These are phyloP conservation scores for Ormyrus labotus DNA, from an alignment of 2,888 invertebrate genomes.

Conservation along the genomic window DNA sequence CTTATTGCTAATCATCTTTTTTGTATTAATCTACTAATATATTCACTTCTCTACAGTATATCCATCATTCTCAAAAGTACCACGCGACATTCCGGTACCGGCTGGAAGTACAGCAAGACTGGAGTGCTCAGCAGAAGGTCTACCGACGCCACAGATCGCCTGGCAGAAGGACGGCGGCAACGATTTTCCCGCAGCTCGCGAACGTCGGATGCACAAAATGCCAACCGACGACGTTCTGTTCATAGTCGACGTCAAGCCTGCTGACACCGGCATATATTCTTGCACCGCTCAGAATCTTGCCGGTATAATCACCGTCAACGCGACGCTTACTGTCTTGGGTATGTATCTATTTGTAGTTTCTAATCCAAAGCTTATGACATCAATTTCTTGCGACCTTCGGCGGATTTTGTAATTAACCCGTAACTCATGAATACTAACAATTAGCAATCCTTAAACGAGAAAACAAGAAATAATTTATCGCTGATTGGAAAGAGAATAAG, in stretches of 20 bases:
- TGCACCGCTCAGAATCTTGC: slow-evolving; percentile 95
- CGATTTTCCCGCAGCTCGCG: slow-evolving; percentile 95
- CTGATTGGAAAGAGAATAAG: background rate
- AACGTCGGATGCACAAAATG: slow-evolving; percentile 94
- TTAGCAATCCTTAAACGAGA: no score
- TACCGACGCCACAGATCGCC: slow-evolving; percentile 91
- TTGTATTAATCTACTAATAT: slow-evolving; percentile 59
- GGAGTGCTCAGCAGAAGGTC: slow-evolving; percentile 93
- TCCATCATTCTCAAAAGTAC: slow-evolving; percentile 90
- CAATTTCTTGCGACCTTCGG: no score
- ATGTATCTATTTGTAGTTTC: slow-evolving; percentile 40
- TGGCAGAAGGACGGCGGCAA: slow-evolving; percentile 95
- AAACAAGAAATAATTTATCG: background rate
- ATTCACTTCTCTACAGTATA: slow-evolving; percentile 79
- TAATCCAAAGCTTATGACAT: no score
- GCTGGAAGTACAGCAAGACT: slow-evolving; percentile 91
- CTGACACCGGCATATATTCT: slow-evolving; percentile 94
- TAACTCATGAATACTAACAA: no score
- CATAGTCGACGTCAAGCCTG: slow-evolving; percentile 92
- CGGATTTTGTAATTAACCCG: no score
- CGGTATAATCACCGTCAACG: slow-evolving; percentile 90
- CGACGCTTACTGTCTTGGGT: slow-evolving; percentile 87
- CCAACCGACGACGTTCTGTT: slow-evolving; percentile 94
- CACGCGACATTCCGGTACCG: slow-evolving; percentile 88
- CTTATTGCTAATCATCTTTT: background rate